Base-by-base conservation (phyloP, 2,888 invertebrate species). In the Drosophila vallismaia region DNA sequence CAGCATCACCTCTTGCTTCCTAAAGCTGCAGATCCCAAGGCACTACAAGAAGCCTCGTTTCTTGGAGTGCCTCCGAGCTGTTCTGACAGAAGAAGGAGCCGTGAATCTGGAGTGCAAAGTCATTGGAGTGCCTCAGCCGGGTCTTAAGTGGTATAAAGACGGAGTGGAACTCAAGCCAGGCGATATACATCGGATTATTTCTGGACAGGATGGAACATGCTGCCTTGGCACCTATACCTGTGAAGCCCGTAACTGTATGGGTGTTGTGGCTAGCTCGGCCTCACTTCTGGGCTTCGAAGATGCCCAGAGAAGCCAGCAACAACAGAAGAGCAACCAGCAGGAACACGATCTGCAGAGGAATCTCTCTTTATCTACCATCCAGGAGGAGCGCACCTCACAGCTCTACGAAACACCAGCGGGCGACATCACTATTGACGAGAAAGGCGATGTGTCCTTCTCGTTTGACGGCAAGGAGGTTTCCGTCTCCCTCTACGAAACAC, bases 91-190 rank as follows among this genome's bases (percentile, higher is more conserved):
- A 72, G 97, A 97, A 91, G 92, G 97, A 0, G 96, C 97, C 8
- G 97, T 97, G 0, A 97, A 97, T 91, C 93, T 97, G 67, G 97
- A 97, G 91, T 97, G 97, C 90, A 97, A 97, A 92, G 97, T 97
- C 0, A 97, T 97, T 66, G 97, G 97, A 5, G 97, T 97, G 2
- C 97, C 97, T 0, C 97, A 97, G 88, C 97, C 97, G 0, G 93
- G 95, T n/a, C 92, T 97, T 0, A 97, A 96, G 88, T 97, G 97
- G 97, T 97, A 96, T 90, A 97, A 97, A 92, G 97, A 97, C 89
- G 97, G 97, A 0, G 94, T 95, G 57, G 97, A 97, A 89, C 91
- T 97, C 0, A 97, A 97, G 89, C 96, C 97, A 0, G 97, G 97
- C 0, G 97, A 97, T 89, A 97, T 97, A 82, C 97, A 97, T 88